Percentiles rank a stretch among this genome's conserved stretches.
Evolutionary conservation across 2,797 vertebrate genomes (phyloP).

Genomic region (Lophius americanus): DNA sequence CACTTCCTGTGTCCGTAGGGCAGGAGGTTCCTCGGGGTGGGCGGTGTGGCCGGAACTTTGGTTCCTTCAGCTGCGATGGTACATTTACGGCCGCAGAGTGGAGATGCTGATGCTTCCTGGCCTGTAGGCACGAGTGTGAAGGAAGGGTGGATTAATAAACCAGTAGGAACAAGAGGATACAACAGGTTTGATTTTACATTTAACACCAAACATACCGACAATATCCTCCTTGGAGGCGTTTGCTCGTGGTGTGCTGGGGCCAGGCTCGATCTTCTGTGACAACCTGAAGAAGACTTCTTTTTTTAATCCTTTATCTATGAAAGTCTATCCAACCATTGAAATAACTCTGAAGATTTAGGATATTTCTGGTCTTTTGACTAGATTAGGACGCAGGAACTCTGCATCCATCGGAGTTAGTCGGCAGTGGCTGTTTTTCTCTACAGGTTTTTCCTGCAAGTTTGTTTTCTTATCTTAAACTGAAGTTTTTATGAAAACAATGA

Average conservation of each 20-base stretch:
- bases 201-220: conserved; percentile 80
- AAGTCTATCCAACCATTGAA: no score
- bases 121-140: conserved; percentile 68
- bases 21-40: conserved; percentile 93
- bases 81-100: conserved; percentile 88
- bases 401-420: background rate
- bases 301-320: background rate
- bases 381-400: no score
- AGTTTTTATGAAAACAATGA: no score
- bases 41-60: conserved; percentile 89
- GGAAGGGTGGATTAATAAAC: background rate
- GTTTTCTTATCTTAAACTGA: background rate
- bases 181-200: background rate
- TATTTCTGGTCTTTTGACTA: no score
- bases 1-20: conserved; percentile 96
- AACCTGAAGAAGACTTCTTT: conserved; percentile 80
- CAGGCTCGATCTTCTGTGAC: conserved; percentile 97
- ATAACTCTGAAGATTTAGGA: no score
- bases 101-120: conserved; percentile 90
- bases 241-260: conserved; percentile 93
- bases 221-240: conserved; percentile 95
- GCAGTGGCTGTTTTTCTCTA: background rate
- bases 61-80: conserved; percentile 83
- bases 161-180: background rate
- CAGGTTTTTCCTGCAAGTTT: background rate